Evolutionary conservation across 2,797 vertebrate species (phyloP), one percentile per base, ranked within the genome.

Genomic region (Microchirus variegatus): DNA sequence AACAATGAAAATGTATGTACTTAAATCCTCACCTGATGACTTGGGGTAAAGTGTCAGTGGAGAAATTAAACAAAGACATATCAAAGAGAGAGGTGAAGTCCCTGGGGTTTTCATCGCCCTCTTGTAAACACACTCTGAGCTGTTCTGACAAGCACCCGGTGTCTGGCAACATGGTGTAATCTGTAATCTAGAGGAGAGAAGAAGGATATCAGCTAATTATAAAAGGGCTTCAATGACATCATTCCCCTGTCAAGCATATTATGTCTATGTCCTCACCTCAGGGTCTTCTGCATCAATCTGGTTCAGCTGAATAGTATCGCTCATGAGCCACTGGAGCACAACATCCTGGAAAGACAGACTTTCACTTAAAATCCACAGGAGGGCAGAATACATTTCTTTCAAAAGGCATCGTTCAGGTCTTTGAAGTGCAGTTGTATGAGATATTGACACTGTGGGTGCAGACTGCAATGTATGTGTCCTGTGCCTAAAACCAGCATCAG

Each of bases 41-140:
- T 75, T 93, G 93, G 57, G 96, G 94, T 59, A 98, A 93, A 18
- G 94, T 92, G 66, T 94, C 91, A 3, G 95, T 97, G 15, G 97
- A 95, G 82, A 99, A 86, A 81, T 94, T 94, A 64, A 95, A 95
- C 67, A 96, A 82, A 42, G 95, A 94, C 71, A 93, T 93, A 55
- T 96, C 94, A 62, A 97, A 97, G 4, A 98, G 94, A 36, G 95
- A 96, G n/a, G 95, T 98, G 80, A 99, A 96, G 86, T 99, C 96
- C 26, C 93, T 87, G 0, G 96, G 96, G 82, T 91, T 98, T 91
- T 99, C 97, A 1, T 99, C 96, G 0, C 96, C 95, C 44, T 98
- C 97, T 70, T 99, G 98, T 69, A 99, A 92, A 77, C 96, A 98
- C 42, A 95, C 96, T 49, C 95, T 88, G 31, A 97, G 90, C 41